These are phyloP conservation scores for Zosterops japonicus DNA, from an alignment of 2,113 vertebrate species.

Conservation along the genomic window DNA sequence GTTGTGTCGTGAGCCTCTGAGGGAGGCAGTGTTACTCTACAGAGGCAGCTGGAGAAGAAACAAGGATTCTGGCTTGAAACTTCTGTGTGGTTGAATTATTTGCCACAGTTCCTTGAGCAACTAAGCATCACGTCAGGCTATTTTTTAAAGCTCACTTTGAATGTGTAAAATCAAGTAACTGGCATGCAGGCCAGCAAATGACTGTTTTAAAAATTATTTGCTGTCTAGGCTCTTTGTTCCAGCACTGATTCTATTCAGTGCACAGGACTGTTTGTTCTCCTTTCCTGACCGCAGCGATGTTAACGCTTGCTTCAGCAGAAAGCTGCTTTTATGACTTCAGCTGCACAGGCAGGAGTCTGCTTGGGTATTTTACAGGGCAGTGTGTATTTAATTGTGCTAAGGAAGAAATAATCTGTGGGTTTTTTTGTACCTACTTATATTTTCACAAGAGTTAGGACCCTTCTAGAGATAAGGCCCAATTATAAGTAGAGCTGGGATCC, in stretches of 20 bases:
- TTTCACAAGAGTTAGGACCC: neutral
- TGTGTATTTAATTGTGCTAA: neutral
- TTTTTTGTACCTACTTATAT: neutral
- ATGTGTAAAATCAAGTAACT: neutral
- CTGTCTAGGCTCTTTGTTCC: slow-evolving; percentile 28
- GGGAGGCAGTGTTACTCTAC: neutral
- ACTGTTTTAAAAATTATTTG: slow-evolving; percentile 20
- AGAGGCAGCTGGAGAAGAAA: neutral
- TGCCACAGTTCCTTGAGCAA: slow-evolving; percentile 1
- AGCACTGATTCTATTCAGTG: neutral
- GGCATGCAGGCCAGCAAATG: neutral
- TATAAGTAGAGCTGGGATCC: neutral
- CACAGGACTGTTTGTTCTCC: slow-evolving; percentile 32
- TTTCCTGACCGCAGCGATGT: neutral
- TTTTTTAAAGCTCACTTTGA: slow-evolving; percentile 14
- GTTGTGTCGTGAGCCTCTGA: accelerated
- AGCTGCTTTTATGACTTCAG: neutral
- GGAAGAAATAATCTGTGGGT: neutral
- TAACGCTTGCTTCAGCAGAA: neutral
- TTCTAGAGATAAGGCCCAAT: neutral
- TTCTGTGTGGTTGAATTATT: neutral
- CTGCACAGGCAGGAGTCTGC: neutral
- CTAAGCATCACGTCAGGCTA: neutral
- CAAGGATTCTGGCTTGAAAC: neutral
- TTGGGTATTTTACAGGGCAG: neutral